A percentile compares a stretch with the other conserved stretches of the same genome.
Evolutionary conservation across 2,888 invertebrate genomes (phyloP).

Genomic region (Brachyopa scutellaris): DNA sequence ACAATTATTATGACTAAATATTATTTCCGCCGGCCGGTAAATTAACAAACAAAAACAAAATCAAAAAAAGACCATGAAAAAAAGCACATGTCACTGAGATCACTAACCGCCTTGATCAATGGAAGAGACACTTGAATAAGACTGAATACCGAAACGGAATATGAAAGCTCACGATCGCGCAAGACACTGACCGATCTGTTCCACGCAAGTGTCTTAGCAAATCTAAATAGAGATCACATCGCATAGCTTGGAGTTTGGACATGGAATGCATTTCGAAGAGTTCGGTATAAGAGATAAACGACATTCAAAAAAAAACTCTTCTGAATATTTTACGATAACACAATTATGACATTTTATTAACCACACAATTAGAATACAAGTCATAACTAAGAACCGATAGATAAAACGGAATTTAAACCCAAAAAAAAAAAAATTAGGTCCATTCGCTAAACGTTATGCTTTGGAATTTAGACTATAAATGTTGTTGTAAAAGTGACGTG

Average conservation of each 20-base stretch:
- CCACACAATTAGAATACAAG: not conserved
- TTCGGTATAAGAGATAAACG: not conserved
- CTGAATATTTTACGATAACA: not conserved
- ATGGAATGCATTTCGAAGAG: not conserved
- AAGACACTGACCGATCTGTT: slow-evolving; percentile 15
- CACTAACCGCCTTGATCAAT: slow-evolving; percentile 28
- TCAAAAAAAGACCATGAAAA: not conserved
- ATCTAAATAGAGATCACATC: not conserved
- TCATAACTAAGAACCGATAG: slow-evolving; percentile 18
- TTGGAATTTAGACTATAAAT: too few species aligned
- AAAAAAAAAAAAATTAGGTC: not conserved
- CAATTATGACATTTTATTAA: not conserved
- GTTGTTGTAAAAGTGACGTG: too few species aligned
- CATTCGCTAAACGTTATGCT: not conserved
- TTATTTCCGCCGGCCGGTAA: not conserved
- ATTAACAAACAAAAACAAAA: too few species aligned
- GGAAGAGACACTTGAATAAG: not conserved
- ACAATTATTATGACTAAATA: not conserved
- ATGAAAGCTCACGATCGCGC: slow-evolving; percentile 1
- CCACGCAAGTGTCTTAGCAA: not conserved
- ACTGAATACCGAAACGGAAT: not conserved
- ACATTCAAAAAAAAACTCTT: not conserved
- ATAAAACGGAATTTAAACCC: not conserved
- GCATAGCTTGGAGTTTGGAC: too few species aligned
- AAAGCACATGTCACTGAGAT: slow-evolving; percentile 22